Base-by-base conservation (phyloP, 2,113 vertebrate species). In the Centropus bengalensis region DNA sequence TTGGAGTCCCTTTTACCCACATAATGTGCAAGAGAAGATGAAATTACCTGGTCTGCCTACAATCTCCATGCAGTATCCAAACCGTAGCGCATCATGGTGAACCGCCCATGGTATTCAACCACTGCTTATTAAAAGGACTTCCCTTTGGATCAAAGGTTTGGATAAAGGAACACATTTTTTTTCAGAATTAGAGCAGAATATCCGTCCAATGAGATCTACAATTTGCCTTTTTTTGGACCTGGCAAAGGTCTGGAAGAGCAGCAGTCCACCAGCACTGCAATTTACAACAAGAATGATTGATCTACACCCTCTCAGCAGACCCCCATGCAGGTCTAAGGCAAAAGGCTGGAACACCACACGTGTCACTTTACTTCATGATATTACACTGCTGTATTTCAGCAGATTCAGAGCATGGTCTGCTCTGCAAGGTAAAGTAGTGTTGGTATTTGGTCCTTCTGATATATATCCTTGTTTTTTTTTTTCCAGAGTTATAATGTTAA, bases 361-460 rank as follows among this genome's bases (percentile, higher is more conserved):
- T 92, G 58, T 80, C 55, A 19, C 82, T 94, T 94, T 82, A 82
- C 86, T 95, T 95, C 58, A 84, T 66, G 80, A 84, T 69, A 59
- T 27, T 68, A 68, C 33, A 27, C 69, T 44, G 60, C 79, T 67
- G 1, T 76, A 20, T 85, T 95, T 79, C 82, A 70, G 77, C 62
- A 58, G 68, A 83, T 14, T 58, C 66, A 88, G 56, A 68, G 55
- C 28, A 64, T 9, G 23, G 22, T 17, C 49, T 82, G 21, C 58
- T 79, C 67, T 44, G 44, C 58, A n/a, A 73, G 44, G 63, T 66
- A 96, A 79, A 33, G 19, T 54, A 54, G 51, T 64, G 38, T 64
- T 63, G 63, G 40, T 30, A 21, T 40, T 44, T 62, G 12, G 30
- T 38, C 33, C 16, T 73, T 70, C 28, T 54, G 8, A 58, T 16